Evolutionary conservation across 2,888 invertebrate species (phyloP).

Genomic region (Euspilapteryx auroguttella): DNA sequence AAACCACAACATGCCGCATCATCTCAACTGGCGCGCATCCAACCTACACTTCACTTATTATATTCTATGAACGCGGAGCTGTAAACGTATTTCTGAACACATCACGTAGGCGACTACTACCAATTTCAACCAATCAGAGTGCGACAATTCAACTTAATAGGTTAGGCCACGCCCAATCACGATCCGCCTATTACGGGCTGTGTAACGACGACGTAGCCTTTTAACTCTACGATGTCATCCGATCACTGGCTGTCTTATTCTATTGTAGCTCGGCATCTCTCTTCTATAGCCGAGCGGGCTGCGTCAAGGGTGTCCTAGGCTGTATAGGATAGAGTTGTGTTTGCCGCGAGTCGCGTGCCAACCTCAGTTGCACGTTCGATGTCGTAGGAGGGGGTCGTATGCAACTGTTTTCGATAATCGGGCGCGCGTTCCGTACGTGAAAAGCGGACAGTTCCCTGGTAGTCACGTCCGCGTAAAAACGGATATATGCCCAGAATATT

Average conservation of each 20-base stretch:
- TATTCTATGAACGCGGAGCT: slow-evolving; percentile 54
- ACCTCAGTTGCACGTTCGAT: slow-evolving; percentile 57
- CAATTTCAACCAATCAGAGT: slow-evolving; percentile 59
- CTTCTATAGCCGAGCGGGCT: slow-evolving; percentile 29
- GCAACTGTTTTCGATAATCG: slow-evolving; percentile 61
- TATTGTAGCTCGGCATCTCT: slow-evolving; percentile 13
- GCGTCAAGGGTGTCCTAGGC: slow-evolving; percentile 28
- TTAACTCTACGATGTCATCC: slow-evolving; percentile 52
- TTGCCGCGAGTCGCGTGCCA: slow-evolving; percentile 55
- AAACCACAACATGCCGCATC: slow-evolving; percentile 38
- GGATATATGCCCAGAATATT: slow-evolving; percentile 66
- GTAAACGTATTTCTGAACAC: slow-evolving; percentile 60
- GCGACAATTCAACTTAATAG: slow-evolving; percentile 60
- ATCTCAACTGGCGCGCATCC: slow-evolving; percentile 43
- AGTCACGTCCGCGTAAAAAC: slow-evolving; percentile 61
- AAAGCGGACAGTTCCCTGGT: slow-evolving; percentile 54
- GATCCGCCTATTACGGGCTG: slow-evolving; percentile 61
- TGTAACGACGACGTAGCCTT: slow-evolving; percentile 60
- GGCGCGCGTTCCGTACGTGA: slow-evolving; percentile 59
- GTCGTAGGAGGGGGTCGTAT: slow-evolving; percentile 55
- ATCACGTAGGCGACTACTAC: slow-evolving; percentile 58
- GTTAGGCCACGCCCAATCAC: slow-evolving; percentile 57
- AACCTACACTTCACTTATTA: slow-evolving; percentile 55
- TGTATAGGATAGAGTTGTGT: slow-evolving; percentile 55
- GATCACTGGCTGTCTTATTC: slow-evolving; percentile 21